A percentile compares a stretch with the other conserved stretches of the same genome.
Evolutionary conservation across 92 coral and sea anemone species (phyloP).

Genomic region (Anthopleura xanthogrammica): DNA sequence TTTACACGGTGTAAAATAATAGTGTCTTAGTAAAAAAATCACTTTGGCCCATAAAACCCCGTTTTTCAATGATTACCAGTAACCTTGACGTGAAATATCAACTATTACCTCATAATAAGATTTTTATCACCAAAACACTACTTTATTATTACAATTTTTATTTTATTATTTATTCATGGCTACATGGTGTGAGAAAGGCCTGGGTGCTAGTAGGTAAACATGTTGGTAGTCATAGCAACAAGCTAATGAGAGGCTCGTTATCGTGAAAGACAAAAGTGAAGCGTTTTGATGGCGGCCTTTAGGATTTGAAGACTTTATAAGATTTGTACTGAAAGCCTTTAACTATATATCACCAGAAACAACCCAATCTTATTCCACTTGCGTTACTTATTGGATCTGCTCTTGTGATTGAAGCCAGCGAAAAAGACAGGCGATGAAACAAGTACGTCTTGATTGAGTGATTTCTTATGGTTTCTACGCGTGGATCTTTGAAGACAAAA

Average conservation of each 20-base stretch:
- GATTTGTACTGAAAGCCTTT: slow-evolving; percentile 11
- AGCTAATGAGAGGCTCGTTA: slow-evolving; percentile 61
- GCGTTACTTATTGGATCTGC: background rate
- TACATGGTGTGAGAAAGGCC: slow-evolving; percentile 23
- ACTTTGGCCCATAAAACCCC: no score
- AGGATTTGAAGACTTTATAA: slow-evolving; percentile 33
- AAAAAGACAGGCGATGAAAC: slow-evolving; percentile 28
- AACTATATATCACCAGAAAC: background rate
- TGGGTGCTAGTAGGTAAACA: slow-evolving; percentile 72
- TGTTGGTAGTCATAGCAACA: slow-evolving; percentile 65
- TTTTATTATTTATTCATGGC: background rate
- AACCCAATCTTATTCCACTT: background rate
- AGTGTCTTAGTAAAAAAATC: no score
- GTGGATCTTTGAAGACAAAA: slow-evolving; percentile 14
- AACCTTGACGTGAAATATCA: no score
- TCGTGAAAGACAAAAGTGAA: slow-evolving; percentile 49
- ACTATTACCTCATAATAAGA: no score
- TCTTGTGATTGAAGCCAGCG: background rate
- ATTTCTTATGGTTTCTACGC: slow-evolving; percentile 25
- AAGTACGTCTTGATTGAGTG: background rate
- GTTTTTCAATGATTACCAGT: no score
- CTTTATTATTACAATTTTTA: background rate
- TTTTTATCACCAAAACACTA: background rate
- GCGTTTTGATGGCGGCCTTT: slow-evolving; percentile 47
- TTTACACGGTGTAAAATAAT: no score